Percentiles rank a stretch among this genome's conserved stretches.
These are phyloP conservation scores for Lasioglossum vierecki DNA, from an alignment of 2,888 invertebrate species.

Conservation along the genomic window DNA sequence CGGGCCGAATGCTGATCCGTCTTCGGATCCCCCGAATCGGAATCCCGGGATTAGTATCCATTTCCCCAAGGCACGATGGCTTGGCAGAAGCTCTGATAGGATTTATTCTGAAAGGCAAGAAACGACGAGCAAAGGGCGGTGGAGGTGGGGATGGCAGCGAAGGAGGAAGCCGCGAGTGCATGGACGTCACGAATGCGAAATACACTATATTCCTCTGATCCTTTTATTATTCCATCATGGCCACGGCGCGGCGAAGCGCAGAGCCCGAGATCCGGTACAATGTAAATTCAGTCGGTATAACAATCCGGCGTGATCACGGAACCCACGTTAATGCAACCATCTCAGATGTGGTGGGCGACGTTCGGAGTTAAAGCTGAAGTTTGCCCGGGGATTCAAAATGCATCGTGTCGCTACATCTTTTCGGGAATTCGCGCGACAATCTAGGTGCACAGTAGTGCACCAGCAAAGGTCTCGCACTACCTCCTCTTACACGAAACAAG, in stretches of 20 bases:
- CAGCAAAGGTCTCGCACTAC: too few relatives aligned
- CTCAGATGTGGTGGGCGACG: slow-evolving; percentile 17
- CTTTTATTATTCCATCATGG: slow-evolving; percentile 67
- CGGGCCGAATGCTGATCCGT: slow-evolving; percentile 69
- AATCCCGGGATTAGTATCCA: slow-evolving; percentile 78
- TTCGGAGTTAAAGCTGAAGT: slow-evolving; percentile 14
- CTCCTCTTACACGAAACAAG: too few relatives aligned
- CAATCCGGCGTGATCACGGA: slow-evolving; percentile 39
- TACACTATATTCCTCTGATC: slow-evolving; percentile 47
- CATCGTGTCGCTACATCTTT: slow-evolving; percentile 4
- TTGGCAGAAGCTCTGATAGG: slow-evolving; percentile 67
- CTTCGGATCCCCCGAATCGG: slow-evolving; percentile 68
- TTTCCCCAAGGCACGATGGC: slow-evolving; percentile 69
- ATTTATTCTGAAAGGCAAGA: slow-evolving; percentile 72
- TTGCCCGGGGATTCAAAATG: neutral
- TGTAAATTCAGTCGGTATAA: slow-evolving; percentile 63
- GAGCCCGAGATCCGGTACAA: slow-evolving; percentile 37
- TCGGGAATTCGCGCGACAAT: neutral
- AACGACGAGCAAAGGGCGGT: slow-evolving; percentile 14
- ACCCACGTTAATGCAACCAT: slow-evolving; percentile 46
- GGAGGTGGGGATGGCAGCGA: neutral
- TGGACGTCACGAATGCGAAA: slow-evolving; percentile 56
- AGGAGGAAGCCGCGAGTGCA: slow-evolving; percentile 28
- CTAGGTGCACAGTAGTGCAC: too few relatives aligned
- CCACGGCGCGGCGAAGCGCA: neutral